These are phyloP conservation scores for Thera britannica DNA, from an alignment of 2,888 invertebrate genomes.

Conservation along the genomic window DNA sequence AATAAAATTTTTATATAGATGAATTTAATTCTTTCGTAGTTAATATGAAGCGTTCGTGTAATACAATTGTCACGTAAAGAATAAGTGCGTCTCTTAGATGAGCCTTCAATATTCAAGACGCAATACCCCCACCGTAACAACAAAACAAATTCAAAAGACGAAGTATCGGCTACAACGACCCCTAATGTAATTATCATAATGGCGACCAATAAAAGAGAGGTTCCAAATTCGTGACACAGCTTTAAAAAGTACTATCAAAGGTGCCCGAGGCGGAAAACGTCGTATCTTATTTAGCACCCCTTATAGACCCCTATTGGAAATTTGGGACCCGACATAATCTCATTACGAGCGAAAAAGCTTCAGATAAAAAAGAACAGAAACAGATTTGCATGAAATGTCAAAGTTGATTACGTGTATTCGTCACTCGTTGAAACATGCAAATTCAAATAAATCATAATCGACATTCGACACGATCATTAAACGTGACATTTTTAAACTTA, in stretches of 20 bases:
- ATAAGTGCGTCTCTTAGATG: conserved; percentile 82
- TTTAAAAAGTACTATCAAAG: conserved; percentile 81
- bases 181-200: conserved; percentile 84
- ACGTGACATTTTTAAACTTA: conserved; percentile 17
- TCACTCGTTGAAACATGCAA: conserved; percentile 58
- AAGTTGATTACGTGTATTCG: conserved; percentile 69
- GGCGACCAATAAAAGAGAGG: conserved; percentile 82
- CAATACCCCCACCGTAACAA: conserved; percentile 78
- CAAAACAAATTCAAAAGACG: conserved; percentile 82
- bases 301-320: conserved; percentile 57
- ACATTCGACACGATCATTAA: conserved; percentile 21
- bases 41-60: conserved; percentile 42
- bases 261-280: conserved; percentile 81
- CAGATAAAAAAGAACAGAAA: conserved; percentile 75
- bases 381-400: conserved; percentile 82
- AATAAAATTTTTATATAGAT: conserved; percentile 58
- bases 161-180: conserved; percentile 77
- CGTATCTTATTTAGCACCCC: conserved; percentile 82
- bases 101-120: conserved; percentile 80
- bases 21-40: conserved; percentile 53
- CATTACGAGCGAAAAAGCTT: conserved; percentile 79
- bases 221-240: conserved; percentile 80
- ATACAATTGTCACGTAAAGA: conserved; percentile 79
- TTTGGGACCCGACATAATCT: conserved; percentile 73
- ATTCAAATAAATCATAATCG: conserved; percentile 56